These are phyloP conservation scores for Ranitomeya imitator DNA, from an alignment of 2,113 vertebrate species.

Conservation along the genomic window DNA sequence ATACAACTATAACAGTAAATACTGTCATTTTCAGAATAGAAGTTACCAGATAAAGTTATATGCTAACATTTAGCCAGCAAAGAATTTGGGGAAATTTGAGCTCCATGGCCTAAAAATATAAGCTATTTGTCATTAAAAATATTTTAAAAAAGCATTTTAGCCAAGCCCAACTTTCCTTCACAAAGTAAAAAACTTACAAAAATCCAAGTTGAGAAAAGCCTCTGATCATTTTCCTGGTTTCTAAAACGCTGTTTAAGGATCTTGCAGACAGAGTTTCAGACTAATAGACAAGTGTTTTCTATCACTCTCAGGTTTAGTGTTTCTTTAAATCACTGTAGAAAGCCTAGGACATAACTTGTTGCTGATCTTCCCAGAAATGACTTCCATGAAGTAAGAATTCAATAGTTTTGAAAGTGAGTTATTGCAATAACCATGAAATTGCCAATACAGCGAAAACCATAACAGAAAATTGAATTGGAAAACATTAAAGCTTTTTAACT, in stretches of 20 bases:
- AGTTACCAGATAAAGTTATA: neutral
- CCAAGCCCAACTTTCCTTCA: neutral
- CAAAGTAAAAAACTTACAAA: neutral
- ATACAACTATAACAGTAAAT: no score
- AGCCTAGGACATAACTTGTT: neutral
- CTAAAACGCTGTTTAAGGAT: neutral
- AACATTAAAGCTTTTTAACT: conserved; percentile 29
- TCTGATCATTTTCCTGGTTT: neutral
- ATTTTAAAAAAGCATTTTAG: neutral
- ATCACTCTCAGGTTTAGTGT: neutral
- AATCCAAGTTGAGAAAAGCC: neutral
- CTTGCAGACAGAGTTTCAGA: neutral
- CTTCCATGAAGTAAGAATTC: conserved; percentile 44
- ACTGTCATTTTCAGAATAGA: neutral
- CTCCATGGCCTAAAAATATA: neutral
- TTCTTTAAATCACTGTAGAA: neutral
- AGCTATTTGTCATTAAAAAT: neutral
- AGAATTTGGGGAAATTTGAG: no score
- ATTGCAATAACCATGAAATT: conserved; percentile 31
- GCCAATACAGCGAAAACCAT: conserved; percentile 21
- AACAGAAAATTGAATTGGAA: conserved; percentile 37
- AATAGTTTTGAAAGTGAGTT: conserved; percentile 32
- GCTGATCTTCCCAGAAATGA: conserved; percentile 11
- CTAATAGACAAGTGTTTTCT: neutral
- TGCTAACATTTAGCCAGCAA: neutral